Conservation (phyloP, 1,140 invertebrate species). For the Aleiodes sp. region DNA sequence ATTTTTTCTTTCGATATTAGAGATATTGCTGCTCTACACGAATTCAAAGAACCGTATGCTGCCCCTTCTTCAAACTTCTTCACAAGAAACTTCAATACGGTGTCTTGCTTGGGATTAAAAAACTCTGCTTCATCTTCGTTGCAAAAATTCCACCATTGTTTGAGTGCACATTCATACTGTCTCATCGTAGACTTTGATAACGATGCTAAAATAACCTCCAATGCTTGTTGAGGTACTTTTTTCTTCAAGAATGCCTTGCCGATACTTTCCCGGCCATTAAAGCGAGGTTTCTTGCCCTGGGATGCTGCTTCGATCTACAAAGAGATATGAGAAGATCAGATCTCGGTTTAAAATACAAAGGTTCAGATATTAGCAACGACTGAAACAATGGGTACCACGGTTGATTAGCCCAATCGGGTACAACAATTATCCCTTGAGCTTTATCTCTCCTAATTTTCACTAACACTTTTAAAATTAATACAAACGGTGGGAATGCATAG, state of each 20-base stretch:
- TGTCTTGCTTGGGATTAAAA: not conserved
- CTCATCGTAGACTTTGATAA: conserved; percentile 9
- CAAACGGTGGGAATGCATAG: conserved; percentile 20
- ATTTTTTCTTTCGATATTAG: conserved; percentile 1
- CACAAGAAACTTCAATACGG: not conserved
- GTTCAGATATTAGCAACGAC: not conserved
- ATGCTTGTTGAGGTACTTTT: not conserved
- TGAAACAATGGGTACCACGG: conserved; percentile 11
- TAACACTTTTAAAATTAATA: not conserved
- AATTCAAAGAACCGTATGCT: conserved; percentile 1
- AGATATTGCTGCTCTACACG: conserved; percentile 1
- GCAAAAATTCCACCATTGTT: conserved; percentile 2
- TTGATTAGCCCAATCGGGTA: conserved; percentile 12
- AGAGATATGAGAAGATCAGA: conserved; percentile 1
- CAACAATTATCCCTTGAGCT: not conserved
- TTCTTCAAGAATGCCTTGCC: not conserved
- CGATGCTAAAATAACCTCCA: conserved; percentile 12
- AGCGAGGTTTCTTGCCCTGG: not conserved
- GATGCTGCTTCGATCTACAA: not conserved
- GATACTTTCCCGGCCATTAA: conserved; percentile 18
- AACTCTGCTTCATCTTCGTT: not conserved
- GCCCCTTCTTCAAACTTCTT: not conserved
- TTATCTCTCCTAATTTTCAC: not conserved
- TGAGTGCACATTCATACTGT: conserved; percentile 24
- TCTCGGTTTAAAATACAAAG: not conserved